Base-by-base conservation (phyloP, 2,113 vertebrate species). In the Nicator chloris region DNA sequence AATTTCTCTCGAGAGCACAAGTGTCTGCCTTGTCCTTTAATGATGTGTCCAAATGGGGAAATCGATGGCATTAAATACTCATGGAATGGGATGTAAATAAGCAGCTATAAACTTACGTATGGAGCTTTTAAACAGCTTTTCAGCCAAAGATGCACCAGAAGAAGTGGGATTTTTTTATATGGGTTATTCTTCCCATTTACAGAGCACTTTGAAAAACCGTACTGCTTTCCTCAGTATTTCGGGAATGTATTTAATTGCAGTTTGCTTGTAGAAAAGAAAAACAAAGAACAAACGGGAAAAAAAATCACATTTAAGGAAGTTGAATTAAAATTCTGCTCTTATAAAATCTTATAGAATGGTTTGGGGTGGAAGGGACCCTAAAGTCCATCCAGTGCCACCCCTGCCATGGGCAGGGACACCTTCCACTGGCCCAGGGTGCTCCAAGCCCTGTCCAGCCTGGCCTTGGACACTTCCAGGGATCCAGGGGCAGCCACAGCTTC, bases 61-160 rank as follows among this genome's bases (percentile, higher is more conserved):
- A 94, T 95, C 88, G 90, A 84, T 96, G 37, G 27, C 54, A 89
- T 86, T 95, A 97, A 96, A 93, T 75, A 90, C 56, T 56, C 14
- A 4, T 10, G 31, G 53, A 95, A 40, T 15, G 39, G 49, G 37
- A 86, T 35, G 88, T 68, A 88, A 96, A 94, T 92, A 95, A 94
- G 68, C 49, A 56, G 44, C 68, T 93, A 49, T 61, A 75, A 89
- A 91, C 82, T 28, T 50, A 70, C 0, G 0, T 64, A 15, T 26
- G 47, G 40, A 42, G 20, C 35, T 68, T 75, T 81, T 53, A 69
- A 81, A 54, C 5, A 80, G 45, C 37, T 90, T 87, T 94, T 91
- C 56, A 94, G 79, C 24, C n/a, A 82, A 37, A 40, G 50, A 37
- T n/a, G 57, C 12, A 15, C 8, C 59, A 28, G 1, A 85, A 15